These are phyloP conservation scores for Etia nguti DNA, from an alignment of 2,113 vertebrate genomes.

Conservation along the genomic window DNA sequence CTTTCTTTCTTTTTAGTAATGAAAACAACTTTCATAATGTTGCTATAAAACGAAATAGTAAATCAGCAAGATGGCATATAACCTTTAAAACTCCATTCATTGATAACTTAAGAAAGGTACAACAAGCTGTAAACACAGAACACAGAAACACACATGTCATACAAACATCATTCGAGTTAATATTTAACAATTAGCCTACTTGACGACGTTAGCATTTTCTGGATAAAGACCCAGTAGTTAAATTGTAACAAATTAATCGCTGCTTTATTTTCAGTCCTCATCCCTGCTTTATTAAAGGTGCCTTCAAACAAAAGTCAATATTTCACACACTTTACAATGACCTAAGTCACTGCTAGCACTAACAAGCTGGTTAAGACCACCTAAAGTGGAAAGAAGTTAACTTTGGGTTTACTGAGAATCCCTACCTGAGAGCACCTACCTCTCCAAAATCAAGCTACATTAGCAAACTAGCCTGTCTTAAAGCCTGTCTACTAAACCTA, in stretches of 20 bases:
- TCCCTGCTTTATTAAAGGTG: neutral
- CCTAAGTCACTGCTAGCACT: neutral
- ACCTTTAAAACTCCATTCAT: neutral
- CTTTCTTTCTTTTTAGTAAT: neutral
- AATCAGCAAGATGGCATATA: neutral
- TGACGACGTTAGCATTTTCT: neutral
- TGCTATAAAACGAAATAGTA: neutral
- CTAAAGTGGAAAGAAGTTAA: neutral
- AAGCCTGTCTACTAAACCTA: neutral
- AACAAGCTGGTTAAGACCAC: no score
- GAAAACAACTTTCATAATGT: neutral
- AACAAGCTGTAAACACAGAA: neutral
- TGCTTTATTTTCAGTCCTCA: neutral
- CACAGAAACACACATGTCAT: no score
- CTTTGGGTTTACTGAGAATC: neutral
- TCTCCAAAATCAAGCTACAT: neutral
- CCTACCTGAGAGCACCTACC: neutral
- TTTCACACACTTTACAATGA: neutral
- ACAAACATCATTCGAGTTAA: neutral
- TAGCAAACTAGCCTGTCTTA: neutral
- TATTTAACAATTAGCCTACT: neutral
- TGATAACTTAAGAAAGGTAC: neutral
- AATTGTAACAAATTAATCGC: neutral
- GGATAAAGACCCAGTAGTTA: neutral
- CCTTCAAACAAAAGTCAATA: neutral